These are phyloP conservation scores for Pachyramphus minor DNA, from an alignment of 2,113 vertebrate genomes.

Conservation along the genomic window DNA sequence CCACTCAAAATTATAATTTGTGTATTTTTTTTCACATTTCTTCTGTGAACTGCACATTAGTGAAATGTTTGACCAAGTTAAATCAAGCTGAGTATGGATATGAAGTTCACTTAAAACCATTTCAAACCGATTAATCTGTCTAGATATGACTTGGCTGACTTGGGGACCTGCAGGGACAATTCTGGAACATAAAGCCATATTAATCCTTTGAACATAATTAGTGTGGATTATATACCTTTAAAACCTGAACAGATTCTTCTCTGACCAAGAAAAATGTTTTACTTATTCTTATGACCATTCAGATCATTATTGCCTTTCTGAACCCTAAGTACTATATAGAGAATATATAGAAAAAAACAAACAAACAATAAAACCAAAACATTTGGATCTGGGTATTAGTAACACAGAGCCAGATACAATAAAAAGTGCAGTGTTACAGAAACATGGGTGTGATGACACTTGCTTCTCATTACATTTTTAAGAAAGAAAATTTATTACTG, in stretches of 20 bases:
- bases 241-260: not conserved
- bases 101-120: not conserved
- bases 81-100: not conserved
- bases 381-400: not conserved
- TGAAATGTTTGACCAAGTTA: not conserved
- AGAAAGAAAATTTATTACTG: not conserved
- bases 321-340: not conserved
- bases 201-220: constrained; percentile 2
- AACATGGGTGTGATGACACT: not conserved
- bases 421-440: not conserved
- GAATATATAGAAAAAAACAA: not conserved
- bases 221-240: not conserved
- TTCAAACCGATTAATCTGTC: not conserved
- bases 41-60: not conserved
- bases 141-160: not conserved
- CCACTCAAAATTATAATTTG: not conserved
- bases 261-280: not conserved
- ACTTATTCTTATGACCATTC: not conserved
- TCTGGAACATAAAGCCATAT: not conserved
- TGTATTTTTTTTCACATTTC: not conserved
- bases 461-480: constrained; percentile 3
- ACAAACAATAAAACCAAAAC: not conserved
- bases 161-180: not conserved
- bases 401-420: not conserved
- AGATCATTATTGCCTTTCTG: not conserved